Conservation (phyloP, 2,888 invertebrate genomes). For the Drosophila demipolita region DNA sequence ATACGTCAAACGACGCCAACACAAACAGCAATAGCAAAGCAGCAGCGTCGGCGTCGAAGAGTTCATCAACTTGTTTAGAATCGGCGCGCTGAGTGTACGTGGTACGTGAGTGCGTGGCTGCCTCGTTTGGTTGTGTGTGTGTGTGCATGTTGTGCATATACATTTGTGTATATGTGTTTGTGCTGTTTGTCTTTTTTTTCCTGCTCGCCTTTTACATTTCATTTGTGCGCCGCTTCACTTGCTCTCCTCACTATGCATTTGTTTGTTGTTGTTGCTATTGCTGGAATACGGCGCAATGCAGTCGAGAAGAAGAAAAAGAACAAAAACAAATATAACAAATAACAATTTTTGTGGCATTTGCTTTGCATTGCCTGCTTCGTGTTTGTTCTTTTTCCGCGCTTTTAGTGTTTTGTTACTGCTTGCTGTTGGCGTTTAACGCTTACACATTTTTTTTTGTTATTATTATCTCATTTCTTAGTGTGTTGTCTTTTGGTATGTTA, state of each 20-base stretch:
- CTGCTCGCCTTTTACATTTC: slow-evolving; percentile 53
- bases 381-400: slow-evolving; percentile 70
- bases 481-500: slow-evolving; percentile 41
- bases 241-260: slow-evolving; percentile 41
- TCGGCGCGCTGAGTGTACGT: slow-evolving; percentile 64
- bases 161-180: slow-evolving; percentile 28
- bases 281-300: slow-evolving; percentile 59
- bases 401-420: slow-evolving; percentile 56
- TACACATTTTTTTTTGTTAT: slow-evolving; percentile 70
- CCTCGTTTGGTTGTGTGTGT: slow-evolving; percentile 46
- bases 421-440: slow-evolving; percentile 50
- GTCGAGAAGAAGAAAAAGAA: slow-evolving; percentile 12
- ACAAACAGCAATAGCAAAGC: slow-evolving; percentile 30
- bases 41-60: slow-evolving; percentile 63
- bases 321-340: slow-evolving; percentile 34
- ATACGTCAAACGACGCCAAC: slow-evolving; percentile 43
- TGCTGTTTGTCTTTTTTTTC: slow-evolving; percentile 49
- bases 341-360: slow-evolving; percentile 42
- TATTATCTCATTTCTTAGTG: slow-evolving; percentile 72
- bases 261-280: slow-evolving; percentile 49
- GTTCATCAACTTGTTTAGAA: slow-evolving; percentile 83
- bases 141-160: slow-evolving; percentile 36
- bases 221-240: slow-evolving; percentile 66
- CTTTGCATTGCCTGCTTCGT: slow-evolving; percentile 40
- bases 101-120: slow-evolving; percentile 74